These are phyloP conservation scores for Geococcyx californianus DNA, from an alignment of 2,113 vertebrate species.

Conservation along the genomic window DNA sequence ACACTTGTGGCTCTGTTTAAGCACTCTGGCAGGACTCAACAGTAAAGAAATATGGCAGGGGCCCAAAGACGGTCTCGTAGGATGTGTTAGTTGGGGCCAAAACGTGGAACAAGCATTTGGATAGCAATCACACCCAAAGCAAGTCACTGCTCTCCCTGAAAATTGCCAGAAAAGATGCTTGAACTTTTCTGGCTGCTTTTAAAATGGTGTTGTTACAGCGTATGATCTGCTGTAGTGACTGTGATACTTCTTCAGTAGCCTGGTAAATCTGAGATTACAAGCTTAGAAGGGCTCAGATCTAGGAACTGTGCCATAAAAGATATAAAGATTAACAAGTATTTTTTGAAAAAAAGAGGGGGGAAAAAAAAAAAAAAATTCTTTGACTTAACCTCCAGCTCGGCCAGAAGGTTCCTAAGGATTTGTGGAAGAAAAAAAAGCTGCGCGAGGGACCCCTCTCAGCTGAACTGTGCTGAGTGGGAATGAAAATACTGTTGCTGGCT, in stretches of 20 bases:
- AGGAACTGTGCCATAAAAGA: not conserved
- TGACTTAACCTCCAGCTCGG: not conserved
- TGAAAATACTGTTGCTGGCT: not conserved
- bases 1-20: not conserved
- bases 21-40: not conserved
- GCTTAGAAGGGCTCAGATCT: not conserved
- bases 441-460: not conserved
- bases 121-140: not conserved
- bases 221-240: not conserved
- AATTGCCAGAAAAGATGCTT: not conserved
- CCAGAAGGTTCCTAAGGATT: not conserved
- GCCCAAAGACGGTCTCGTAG: not conserved
- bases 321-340: not conserved
- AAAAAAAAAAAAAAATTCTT: not conserved
- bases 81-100: not conserved
- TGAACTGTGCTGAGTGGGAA: not conserved
- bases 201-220: not conserved
- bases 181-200: not conserved
- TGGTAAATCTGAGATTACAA: not conserved
- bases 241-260: not conserved
- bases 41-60: not conserved
- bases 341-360: not conserved
- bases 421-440: not conserved
- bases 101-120: not conserved
- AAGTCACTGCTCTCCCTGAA: not conserved